Percentiles rank a stretch among this genome's conserved stretches.
Evolutionary conservation across 1,140 invertebrate species (phyloP).

Genomic region (Drosophila sucinea): DNA sequence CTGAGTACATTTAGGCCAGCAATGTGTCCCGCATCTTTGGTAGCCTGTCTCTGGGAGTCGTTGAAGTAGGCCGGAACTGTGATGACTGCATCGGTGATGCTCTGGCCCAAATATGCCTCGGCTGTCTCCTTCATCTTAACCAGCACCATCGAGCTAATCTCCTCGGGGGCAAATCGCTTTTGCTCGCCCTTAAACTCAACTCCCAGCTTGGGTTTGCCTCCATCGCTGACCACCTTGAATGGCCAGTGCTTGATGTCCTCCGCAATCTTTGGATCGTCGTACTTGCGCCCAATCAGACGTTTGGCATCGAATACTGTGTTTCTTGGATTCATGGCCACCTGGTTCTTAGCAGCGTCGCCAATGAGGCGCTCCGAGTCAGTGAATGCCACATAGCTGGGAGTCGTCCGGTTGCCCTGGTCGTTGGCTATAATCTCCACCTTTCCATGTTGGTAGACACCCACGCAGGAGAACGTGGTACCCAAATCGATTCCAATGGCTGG

Average conservation of each 20-base stretch:
- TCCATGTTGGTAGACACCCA: slow-evolving; percentile 91
- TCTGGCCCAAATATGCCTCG: slow-evolving; percentile 89
- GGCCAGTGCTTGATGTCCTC: slow-evolving; percentile 91
- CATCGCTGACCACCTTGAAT: slow-evolving; percentile 88
- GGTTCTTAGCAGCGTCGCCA: slow-evolving; percentile 94
- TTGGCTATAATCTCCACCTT: slow-evolving; percentile 97
- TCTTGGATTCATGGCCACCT: slow-evolving; percentile 79
- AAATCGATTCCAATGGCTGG: slow-evolving; percentile 90
- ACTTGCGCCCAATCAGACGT: slow-evolving; percentile 87
- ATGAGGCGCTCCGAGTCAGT: slow-evolving; percentile 97
- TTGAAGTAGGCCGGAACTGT: slow-evolving; percentile 87
- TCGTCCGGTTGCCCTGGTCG: slow-evolving; percentile 97
- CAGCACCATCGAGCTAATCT: slow-evolving; percentile 91
- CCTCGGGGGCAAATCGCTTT: slow-evolving; percentile 90
- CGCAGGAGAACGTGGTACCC: slow-evolving; percentile 91
- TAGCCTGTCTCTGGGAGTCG: slow-evolving; percentile 87
- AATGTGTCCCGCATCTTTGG: slow-evolving; percentile 87
- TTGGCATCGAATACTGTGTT: slow-evolving; percentile 84
- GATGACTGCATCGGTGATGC: slow-evolving; percentile 87
- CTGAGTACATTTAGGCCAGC: slow-evolving; percentile 88
- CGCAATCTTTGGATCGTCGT: slow-evolving; percentile 89
- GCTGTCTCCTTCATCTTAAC: slow-evolving; percentile 93
- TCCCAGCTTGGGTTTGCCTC: slow-evolving; percentile 88
- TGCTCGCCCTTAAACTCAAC: slow-evolving; percentile 89
- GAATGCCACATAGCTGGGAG: slow-evolving; percentile 98